Evolutionary conservation across 2,888 invertebrate genomes (phyloP), one percentile per base, ranked within the genome.

Genomic region (Diarsia mendica): DNA sequence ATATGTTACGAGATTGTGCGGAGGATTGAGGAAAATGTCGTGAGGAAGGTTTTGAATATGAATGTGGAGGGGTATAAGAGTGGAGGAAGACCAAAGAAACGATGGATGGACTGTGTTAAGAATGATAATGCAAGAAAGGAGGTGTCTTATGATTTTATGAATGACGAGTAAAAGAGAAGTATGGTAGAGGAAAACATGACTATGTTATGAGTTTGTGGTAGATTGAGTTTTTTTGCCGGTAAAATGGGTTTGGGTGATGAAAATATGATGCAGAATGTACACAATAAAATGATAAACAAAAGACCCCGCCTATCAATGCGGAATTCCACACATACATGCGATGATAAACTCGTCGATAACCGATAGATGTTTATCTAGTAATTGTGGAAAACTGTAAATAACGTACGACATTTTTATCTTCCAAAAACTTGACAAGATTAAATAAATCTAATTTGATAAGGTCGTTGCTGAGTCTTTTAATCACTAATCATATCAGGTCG

Each of bases 351-450:
- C 28, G 44, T 48, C 75, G 73, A 81, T 83, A 79, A 77, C 67
- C 44, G 60, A 72, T 48, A 79, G 66, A 67, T 77, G 44, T 55
- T 82, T 72, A 65, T 76, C 74, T 23, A 39, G 8, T 82, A 69
- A 83, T 85, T 72, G 67, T 79, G 75, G 67, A 76, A 79, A 85
- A 76, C 67, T 69, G 70, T 76, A 61, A 72, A 28, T 51, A 77
- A 73, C 72, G 63, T 66, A 63, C 70, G 75, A 65, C 60, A 65
- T 74, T 76, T 75, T 72, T 80, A 81, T 80, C 76, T 46, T 53
- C 11, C 70, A 75, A 71, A 68, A 83, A 75, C 75, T 78, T 63
- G 53, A 78, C 70, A 58, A 61, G 79, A 87, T 83, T 83, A 68
- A 28, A 60, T 66, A 51, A 67, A 39, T 76, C 61, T 55, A 67